Percentiles rank a stretch among this genome's conserved stretches.
Evolutionary conservation across 2,113 vertebrate species (phyloP).

Genomic region (Vombatus ursinus): DNA sequence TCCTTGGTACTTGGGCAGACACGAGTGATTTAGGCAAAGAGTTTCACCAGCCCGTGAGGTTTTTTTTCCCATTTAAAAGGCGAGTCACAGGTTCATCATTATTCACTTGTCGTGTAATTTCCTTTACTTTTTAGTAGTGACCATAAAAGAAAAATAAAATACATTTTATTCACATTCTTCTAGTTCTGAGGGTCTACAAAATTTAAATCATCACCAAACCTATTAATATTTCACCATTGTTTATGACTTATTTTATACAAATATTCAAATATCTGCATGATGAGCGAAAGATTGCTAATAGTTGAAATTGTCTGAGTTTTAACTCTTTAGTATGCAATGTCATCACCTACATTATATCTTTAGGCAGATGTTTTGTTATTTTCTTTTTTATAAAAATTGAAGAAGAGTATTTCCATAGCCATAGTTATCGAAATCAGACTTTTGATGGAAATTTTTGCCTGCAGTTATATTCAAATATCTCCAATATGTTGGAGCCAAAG

Average conservation of each 20-base stretch:
- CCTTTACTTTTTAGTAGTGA: conserved; percentile 57
- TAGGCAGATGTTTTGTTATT: background rate
- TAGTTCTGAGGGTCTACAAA: background rate
- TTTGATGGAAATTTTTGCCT: background rate
- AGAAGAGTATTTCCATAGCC: background rate
- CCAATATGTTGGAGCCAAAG: background rate
- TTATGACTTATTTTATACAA: conserved; percentile 38
- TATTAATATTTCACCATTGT: conserved; percentile 42
- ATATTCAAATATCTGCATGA: conserved; percentile 10
- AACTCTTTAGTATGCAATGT: background rate
- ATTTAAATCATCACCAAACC: conserved; percentile 44
- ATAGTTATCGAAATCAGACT: background rate
- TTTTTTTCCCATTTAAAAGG: conserved; percentile 13
- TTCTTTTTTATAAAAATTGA: background rate
- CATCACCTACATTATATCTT: background rate
- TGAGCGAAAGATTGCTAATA: conserved; percentile 7
- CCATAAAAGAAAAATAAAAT: conserved; percentile 60
- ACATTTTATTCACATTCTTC: conserved; percentile 51
- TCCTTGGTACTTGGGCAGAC: background rate
- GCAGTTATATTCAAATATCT: conserved; percentile 12
- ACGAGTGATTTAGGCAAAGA: conserved; percentile 18
- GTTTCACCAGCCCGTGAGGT: background rate
- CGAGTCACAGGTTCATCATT: conserved; percentile 7
- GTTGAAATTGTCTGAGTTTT: background rate
- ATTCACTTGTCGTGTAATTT: conserved; percentile 56